These are phyloP conservation scores for Ditula angustiorana DNA, from an alignment of 2,888 invertebrate species.

Conservation along the genomic window DNA sequence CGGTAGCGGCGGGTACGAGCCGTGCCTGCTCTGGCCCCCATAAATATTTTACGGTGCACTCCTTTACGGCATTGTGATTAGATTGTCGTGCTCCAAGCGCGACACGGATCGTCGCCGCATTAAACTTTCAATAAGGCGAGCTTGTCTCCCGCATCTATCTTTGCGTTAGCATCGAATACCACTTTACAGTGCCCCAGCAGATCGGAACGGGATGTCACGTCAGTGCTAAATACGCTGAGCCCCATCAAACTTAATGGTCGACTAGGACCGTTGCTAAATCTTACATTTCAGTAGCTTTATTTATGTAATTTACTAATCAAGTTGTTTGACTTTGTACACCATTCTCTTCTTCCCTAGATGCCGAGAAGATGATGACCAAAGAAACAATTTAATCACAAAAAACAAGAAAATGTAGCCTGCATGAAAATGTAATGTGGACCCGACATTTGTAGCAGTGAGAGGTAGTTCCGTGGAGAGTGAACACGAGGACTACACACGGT, in stretches of 20 bases:
- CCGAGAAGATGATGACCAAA: not conserved
- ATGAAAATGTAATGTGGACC: conserved; percentile 20
- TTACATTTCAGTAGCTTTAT: not conserved
- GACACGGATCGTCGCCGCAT: conserved; percentile 68
- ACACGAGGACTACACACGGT: conserved; percentile 67
- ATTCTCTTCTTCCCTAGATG: not conserved
- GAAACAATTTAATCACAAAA: not conserved
- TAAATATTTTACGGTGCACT: conserved; percentile 79
- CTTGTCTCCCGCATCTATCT: conserved; percentile 54
- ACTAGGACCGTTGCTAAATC: not conserved
- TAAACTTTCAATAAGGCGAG: conserved; percentile 68
- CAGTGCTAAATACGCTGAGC: conserved; percentile 1
- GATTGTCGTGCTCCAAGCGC: conserved; percentile 68
- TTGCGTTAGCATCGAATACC: conserved; percentile 49
- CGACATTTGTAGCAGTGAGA: conserved; percentile 17
- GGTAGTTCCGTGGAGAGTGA: conserved; percentile 53
- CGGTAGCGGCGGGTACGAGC: conserved; percentile 60
- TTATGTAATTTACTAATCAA: not conserved
- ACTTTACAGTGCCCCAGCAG: conserved; percentile 42
- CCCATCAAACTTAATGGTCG: not conserved
- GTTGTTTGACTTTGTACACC: not conserved
- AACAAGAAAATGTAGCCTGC: conserved; percentile 2
- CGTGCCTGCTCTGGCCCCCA: conserved; percentile 69
- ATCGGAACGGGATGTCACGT: not conserved
- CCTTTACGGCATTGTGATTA: conserved; percentile 76